These are phyloP conservation scores for Odontamblyopus rebecca DNA, from an alignment of 2,797 vertebrate genomes.

Conservation along the genomic window DNA sequence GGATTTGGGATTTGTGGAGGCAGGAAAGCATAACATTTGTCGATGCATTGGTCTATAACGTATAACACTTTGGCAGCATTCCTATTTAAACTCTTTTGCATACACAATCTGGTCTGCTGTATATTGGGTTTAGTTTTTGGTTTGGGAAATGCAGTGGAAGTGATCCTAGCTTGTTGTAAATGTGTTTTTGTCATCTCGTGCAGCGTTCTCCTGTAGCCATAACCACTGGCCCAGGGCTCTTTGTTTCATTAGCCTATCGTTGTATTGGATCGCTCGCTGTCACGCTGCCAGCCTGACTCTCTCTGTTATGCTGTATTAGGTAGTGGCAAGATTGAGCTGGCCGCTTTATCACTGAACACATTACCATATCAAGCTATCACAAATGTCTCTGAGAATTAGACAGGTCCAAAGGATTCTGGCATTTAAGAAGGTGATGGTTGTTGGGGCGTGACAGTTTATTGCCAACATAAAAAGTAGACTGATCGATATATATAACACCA, in stretches of 20 bases:
- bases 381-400: slow-evolving; percentile 39
- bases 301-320: slow-evolving; percentile 57
- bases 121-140: slow-evolving; percentile 4
- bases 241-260: slow-evolving; percentile 65
- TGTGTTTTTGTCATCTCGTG: not conserved
- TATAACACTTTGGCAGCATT: slow-evolving; percentile 33
- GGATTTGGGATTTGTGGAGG: slow-evolving; percentile 19
- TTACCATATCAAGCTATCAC: slow-evolving; percentile 38
- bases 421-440: slow-evolving; percentile 6
- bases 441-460: not conserved
- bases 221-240: slow-evolving; percentile 51
- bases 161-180: slow-evolving; percentile 36
- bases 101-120: slow-evolving; percentile 34
- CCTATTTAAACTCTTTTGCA: slow-evolving; percentile 32
- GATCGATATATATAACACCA: too few relatives aligned
- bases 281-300: slow-evolving; percentile 52
- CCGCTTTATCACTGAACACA: slow-evolving; percentile 50
- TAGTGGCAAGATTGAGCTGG: slow-evolving; percentile 47
- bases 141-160: slow-evolving; percentile 40
- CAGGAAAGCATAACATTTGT: slow-evolving; percentile 13
- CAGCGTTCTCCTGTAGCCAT: slow-evolving; percentile 31
- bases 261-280: slow-evolving; percentile 50
- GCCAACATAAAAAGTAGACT: not conserved
- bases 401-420: slow-evolving; percentile 41
- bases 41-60: slow-evolving; percentile 20